Conservation (phyloP, 92 coral and sea anemone genomes). For the Micromussa lordhowensis region DNA sequence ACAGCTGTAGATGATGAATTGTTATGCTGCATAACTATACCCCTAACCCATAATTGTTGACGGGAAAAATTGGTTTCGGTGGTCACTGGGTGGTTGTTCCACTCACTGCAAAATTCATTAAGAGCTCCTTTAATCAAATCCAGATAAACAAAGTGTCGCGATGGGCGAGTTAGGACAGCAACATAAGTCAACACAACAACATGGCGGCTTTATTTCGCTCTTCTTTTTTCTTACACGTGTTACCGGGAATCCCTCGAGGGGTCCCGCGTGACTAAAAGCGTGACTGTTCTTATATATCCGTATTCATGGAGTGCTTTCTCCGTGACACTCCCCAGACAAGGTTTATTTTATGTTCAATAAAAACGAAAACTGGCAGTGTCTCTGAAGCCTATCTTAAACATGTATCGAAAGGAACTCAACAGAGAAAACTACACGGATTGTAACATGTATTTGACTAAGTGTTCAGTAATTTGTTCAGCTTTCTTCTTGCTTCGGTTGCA, state of each 20-base stretch:
- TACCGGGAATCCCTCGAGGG: not conserved
- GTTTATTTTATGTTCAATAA: no score
- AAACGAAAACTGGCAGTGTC: no score
- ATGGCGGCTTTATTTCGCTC: not conserved
- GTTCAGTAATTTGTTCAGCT: not conserved
- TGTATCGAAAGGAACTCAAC: no score
- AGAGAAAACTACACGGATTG: no score
- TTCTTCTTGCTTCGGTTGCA: not conserved
- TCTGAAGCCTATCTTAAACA: no score
- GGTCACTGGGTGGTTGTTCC: conserved; percentile 70
- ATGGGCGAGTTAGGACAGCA: no score
- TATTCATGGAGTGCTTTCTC: no score
- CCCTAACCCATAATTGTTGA: conserved; percentile 48
- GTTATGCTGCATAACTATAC: no score
- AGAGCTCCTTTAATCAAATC: conserved; percentile 58
- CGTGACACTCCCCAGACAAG: no score
- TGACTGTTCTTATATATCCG: no score
- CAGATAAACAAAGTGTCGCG: conserved; percentile 59
- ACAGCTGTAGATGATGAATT: no score
- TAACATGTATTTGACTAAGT: not conserved
- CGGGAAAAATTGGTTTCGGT: conserved; percentile 66
- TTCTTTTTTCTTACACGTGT: not conserved
- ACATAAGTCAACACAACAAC: not conserved
- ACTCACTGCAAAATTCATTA: conserved; percentile 39
- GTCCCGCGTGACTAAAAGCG: no score